Conservation (phyloP, 30 jellyfish, hydroid and myxozoan species). For the Hydractinia symbiolongicarpus region DNA sequence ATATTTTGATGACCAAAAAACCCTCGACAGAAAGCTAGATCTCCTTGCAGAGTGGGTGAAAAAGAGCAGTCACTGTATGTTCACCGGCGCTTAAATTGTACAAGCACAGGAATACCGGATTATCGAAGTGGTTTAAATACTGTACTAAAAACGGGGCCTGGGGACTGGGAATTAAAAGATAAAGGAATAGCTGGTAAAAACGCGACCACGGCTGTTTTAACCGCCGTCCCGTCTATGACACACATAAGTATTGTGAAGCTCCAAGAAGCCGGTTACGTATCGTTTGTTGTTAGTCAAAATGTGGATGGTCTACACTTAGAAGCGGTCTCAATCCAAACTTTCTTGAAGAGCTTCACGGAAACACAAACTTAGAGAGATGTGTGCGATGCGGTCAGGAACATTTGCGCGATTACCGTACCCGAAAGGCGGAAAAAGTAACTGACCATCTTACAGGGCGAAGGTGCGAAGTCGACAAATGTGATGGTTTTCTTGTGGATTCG, state of each 20-base stretch:
- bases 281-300: slow-evolving; percentile 68
- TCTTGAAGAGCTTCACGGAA: slow-evolving; percentile 80
- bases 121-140: slow-evolving; percentile 91
- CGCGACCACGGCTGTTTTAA: slow-evolving; percentile 18
- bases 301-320: slow-evolving; percentile 83
- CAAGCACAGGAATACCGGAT: slow-evolving; percentile 94
- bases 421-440: slow-evolving; percentile 60
- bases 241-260: slow-evolving; percentile 81
- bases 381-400: slow-evolving; percentile 49
- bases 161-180: slow-evolving; percentile 89
- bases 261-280: slow-evolving; percentile 37
- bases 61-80: slow-evolving; percentile 43
- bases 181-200: slow-evolving; percentile 14
- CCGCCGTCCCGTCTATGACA: slow-evolving; percentile 71
- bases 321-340: slow-evolving; percentile 70
- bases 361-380: slow-evolving; percentile 80
- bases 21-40: slow-evolving; percentile 40
- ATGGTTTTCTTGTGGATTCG: slow-evolving; percentile 63
- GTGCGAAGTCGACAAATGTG: slow-evolving; percentile 55
- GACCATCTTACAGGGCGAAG: slow-evolving; percentile 75
- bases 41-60: slow-evolving; percentile 59
- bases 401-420: slow-evolving; percentile 75
- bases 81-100: slow-evolving; percentile 93
- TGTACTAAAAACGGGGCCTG: slow-evolving; percentile 84
- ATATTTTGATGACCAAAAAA: slow-evolving; percentile 48